Evolutionary conservation across 2,113 vertebrate genomes (phyloP), one percentile per base, ranked within the genome.

Genomic region (Strix aluco): DNA sequence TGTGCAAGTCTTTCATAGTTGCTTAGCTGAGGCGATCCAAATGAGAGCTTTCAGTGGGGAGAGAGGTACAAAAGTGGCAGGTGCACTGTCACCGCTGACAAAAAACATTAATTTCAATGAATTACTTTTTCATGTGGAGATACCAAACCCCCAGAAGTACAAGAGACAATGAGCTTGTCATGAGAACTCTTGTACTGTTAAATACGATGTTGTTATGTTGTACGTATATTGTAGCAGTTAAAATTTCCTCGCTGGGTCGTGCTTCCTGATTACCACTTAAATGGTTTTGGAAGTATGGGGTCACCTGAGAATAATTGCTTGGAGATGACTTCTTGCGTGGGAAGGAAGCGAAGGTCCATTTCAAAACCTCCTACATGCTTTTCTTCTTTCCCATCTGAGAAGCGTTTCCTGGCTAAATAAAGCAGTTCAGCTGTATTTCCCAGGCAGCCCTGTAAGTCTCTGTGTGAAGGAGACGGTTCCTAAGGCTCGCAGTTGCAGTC

Each of bases 171-270:
- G 3, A 62, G 16, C 36, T 73, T 65, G 19, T 36, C 3, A 1
- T 17, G 38, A 62, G 10, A 44, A 8, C 27, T 26, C 18, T 15
- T 29, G 10, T 42, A 4, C 13, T 36, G 22, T n/a, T 49, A 36
- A 46, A 52, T 8, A 22, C 0, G 0, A 13, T 15, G 8, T 32
- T 29, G 9, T 13, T n/a, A 9, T 29, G 9, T 13, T n/a, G 7
- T 2, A 11, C 2, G 5, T 47, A 13, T 47, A 15, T 26, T 70
- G 29, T 22, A 73, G 11, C 1, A 2, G 36, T 80, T 34, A 36
- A 57, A 23, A 13, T 51, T 44, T 58, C 20, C 57, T 57, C 9
- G 2, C 3, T 34, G 36, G 55, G 4, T 49, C 4, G 0, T 36
- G 49, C 11, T 49, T 78, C 46, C n/a, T 59, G 23, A 26, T 79